Evolutionary conservation across 2,797 vertebrate genomes (phyloP).

Genomic region (Leuciscus waleckii): DNA sequence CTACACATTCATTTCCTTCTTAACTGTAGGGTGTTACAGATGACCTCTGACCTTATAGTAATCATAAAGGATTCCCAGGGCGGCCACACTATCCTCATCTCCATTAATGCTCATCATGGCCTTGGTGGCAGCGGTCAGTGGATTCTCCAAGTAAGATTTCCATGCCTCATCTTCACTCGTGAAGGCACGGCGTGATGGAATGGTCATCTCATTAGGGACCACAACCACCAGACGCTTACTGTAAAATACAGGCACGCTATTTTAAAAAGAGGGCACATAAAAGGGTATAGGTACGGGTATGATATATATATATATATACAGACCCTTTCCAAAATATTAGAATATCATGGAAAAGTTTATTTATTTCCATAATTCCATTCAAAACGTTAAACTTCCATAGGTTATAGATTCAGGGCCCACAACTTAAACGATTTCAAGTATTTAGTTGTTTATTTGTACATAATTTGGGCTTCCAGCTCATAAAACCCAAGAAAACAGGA

Average conservation of each 20-base stretch:
- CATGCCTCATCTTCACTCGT: conserved; percentile 98
- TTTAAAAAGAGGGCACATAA: conserved; percentile 5
- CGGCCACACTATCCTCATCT: conserved; percentile 96
- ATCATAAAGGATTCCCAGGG: conserved; percentile 94
- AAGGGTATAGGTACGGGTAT: not conserved
- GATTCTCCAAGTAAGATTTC: conserved; percentile 97
- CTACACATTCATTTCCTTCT: not conserved
- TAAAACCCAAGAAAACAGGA: no score
- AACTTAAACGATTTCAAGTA: no score
- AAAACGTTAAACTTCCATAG: no score
- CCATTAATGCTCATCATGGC: conserved; percentile 99
- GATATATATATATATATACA: not conserved
- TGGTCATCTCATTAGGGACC: conserved; percentile 89
- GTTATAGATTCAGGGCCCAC: no score
- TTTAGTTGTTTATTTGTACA: no score
- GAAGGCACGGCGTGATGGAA: conserved; percentile 88
- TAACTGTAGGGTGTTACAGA: not conserved
- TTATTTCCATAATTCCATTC: no score
- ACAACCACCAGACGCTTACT: conserved; percentile 97
- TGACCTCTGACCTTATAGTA: conserved; percentile 92
- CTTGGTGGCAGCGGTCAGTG: conserved; percentile 96
- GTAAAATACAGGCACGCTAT: conserved; percentile 56
- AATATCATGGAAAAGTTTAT: no score
- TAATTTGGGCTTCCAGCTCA: no score
- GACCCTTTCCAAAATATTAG: no score